A percentile compares a stretch with the other conserved stretches of the same genome.
Conservation (phyloP, 2,888 invertebrate species). For the Ophion slaviceki region DNA sequence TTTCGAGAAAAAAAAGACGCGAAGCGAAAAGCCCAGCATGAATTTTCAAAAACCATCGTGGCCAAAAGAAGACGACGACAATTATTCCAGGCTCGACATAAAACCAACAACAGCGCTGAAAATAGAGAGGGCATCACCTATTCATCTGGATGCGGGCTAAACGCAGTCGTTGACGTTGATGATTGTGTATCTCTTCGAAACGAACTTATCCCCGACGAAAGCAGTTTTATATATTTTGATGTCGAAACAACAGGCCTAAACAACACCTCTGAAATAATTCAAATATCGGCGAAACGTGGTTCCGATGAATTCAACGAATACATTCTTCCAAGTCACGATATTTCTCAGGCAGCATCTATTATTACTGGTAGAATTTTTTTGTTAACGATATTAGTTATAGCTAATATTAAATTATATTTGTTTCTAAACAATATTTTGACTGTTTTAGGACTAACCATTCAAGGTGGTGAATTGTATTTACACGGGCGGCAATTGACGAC, state of each 20-base stretch:
- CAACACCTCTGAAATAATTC: slow-evolving; percentile 34
- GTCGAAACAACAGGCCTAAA: slow-evolving; percentile 30
- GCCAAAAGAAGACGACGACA: slow-evolving; percentile 16
- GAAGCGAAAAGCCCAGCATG: background rate
- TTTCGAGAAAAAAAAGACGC: slow-evolving; percentile 42
- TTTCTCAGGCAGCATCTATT: background rate
- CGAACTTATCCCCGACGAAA: background rate
- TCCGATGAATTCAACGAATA: slow-evolving; percentile 39
- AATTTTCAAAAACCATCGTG: slow-evolving; percentile 10
- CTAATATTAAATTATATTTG: background rate
- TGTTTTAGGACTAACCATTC: slow-evolving; percentile 19
- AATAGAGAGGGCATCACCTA: slow-evolving; percentile 45
- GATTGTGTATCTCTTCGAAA: background rate
- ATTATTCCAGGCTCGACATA: slow-evolving; percentile 15
- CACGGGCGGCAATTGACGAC: slow-evolving; percentile 19
- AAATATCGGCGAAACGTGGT: slow-evolving; percentile 40
- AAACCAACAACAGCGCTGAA: slow-evolving; percentile 18
- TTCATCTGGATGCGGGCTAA: slow-evolving; percentile 33
- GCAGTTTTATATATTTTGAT: slow-evolving; percentile 21
- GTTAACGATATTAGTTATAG: background rate
- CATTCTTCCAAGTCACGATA: slow-evolving; percentile 22
- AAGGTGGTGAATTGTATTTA: slow-evolving; percentile 31
- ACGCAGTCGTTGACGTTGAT: slow-evolving; percentile 15
- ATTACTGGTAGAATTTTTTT: background rate
- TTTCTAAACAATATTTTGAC: background rate